Base-by-base conservation (phyloP, 2,888 invertebrate genomes). In the Gastracanthus pulcherrimus region DNA sequence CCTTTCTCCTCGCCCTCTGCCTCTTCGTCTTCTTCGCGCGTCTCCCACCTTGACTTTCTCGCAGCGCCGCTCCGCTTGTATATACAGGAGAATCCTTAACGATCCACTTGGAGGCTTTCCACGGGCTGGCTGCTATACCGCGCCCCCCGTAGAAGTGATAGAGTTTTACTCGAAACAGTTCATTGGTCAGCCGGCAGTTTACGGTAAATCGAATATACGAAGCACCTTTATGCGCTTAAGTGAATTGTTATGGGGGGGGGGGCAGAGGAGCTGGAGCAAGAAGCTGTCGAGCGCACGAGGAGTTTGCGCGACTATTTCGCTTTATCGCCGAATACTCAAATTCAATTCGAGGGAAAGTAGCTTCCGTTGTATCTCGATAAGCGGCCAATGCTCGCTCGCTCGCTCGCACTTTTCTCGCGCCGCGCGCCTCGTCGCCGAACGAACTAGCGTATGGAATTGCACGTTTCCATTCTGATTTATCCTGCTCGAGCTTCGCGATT, bases 351-450 rank as follows among this genome's bases (percentile, higher is more conserved):
- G 66, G 45, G 45, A 67, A 75, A 82, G 82, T 82, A 79, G 79
- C 82, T 82, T 82, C 82, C 76, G 77, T 74, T 82, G 75, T 79
- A 82, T 76, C 71, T 71, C 75, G 82, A 82, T 82, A 79, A 79
- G 81, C 81, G 70, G 41, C 48, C 58, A 72, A 45, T 70, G 71
- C 77, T 45, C 23, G 38, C 64, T n/a, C 29, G n/a, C 36, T 5
- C 23, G 38, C 64, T n/a, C 29, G n/a, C 36, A 2, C 48, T 62
- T 31, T n/a, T 48, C n/a, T 36, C 19, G 19, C 19, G 11, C 45
- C 26, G 11, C 48, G 0, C 62, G 19, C 29, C 29, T n/a, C 51
- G 23, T 29, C 1, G 13, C 23, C 19, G 69, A 19, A 23, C 36
- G 19, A n/a, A 41, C 36, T 62, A 62, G 71, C 71, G 13, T 38